Evolutionary conservation across 2,113 vertebrate species (phyloP).

Genomic region (Phoxinus phoxinus): DNA sequence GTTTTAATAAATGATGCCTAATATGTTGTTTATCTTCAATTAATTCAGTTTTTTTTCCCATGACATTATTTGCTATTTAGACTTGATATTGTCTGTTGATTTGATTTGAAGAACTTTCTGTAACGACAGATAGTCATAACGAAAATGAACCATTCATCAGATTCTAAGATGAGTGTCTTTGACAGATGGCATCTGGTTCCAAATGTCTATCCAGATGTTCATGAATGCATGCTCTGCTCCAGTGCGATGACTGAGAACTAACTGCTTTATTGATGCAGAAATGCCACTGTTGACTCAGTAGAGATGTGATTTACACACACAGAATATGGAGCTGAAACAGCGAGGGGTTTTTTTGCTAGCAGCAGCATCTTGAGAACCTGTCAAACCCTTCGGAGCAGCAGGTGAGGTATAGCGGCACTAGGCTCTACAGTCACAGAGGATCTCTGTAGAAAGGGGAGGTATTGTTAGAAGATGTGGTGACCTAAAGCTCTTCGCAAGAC

Average conservation of each 20-base stretch:
- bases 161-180: slow-evolving; percentile 26
- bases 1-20: background rate
- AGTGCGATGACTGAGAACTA: slow-evolving; percentile 64
- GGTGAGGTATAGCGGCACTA: background rate
- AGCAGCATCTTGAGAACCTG: slow-evolving; percentile 12
- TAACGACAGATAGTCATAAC: background rate
- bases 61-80: background rate
- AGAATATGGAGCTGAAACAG: slow-evolving; percentile 35
- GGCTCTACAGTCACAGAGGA: background rate
- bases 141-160: slow-evolving; percentile 25
- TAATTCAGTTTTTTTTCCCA: too few species aligned
- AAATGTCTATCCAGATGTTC: slow-evolving; percentile 76
- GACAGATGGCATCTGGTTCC: slow-evolving; percentile 56
- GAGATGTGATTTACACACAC: slow-evolving; percentile 66
- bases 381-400: background rate
- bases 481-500: slow-evolving; percentile 3
- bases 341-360: background rate
- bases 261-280: slow-evolving; percentile 75
- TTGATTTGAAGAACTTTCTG: background rate
- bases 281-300: slow-evolving; percentile 64
- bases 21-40: background rate
- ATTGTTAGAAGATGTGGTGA: slow-evolving; percentile 22
- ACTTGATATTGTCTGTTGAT: background rate
- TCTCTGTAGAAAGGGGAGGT: slow-evolving; percentile 43
- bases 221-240: slow-evolving; percentile 63